Evolutionary conservation across 2,113 vertebrate species (phyloP).

Genomic region (Acrocephalus arundinaceus): DNA sequence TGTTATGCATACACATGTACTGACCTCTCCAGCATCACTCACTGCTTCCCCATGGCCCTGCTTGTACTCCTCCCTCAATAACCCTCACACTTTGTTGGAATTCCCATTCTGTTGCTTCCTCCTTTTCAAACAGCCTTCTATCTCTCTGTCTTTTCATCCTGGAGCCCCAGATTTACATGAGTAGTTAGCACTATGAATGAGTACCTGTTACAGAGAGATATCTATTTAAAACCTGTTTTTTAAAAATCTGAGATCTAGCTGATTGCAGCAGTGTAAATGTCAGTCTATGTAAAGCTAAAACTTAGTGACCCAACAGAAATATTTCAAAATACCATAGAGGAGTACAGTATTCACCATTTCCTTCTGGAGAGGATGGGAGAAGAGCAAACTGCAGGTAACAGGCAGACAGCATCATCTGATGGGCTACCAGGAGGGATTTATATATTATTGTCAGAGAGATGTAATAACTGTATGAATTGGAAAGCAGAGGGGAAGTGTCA

Average conservation of each 20-base stretch:
- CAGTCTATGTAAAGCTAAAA: neutral
- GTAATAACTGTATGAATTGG: neutral
- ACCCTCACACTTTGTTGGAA: neutral
- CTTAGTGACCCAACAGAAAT: neutral
- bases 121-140: neutral
- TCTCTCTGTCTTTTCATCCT: neutral
- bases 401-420: neutral
- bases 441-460: neutral
- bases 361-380: neutral
- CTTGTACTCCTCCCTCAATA: neutral
- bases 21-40: neutral
- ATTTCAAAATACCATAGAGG: neutral
- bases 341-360: neutral
- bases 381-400: neutral
- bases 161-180: neutral
- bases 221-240: neutral
- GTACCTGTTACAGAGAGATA: neutral
- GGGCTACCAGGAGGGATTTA: neutral
- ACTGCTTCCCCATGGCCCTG: neutral
- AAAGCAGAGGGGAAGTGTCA: neutral
- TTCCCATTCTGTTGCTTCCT: neutral
- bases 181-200: neutral
- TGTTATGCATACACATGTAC: rapidly evolving
- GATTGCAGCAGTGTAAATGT: neutral
- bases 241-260: neutral